A percentile compares a stretch with the other conserved stretches of the same genome.
These are phyloP conservation scores for Sceliomorpha sp. DNA, from an alignment of 2,888 invertebrate species.

Conservation along the genomic window DNA sequence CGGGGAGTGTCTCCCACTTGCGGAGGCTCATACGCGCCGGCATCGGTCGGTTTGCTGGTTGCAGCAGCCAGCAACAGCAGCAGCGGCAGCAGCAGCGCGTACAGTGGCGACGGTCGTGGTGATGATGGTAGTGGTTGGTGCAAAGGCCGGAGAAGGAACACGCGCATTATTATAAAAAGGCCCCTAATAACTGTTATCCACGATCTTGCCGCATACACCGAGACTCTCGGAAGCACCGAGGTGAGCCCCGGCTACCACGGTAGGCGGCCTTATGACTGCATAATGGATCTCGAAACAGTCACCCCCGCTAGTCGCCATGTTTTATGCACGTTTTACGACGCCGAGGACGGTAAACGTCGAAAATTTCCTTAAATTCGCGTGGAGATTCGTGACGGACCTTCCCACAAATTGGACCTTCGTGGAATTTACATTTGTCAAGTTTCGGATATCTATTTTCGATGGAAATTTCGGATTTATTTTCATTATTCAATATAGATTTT, in stretches of 20 bases:
- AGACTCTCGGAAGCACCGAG: slow-evolving; percentile 61
- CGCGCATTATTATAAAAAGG: slow-evolving; percentile 76
- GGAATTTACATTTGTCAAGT: no score
- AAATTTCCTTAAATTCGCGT: not conserved
- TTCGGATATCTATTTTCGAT: no score
- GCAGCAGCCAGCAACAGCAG: slow-evolving; percentile 53
- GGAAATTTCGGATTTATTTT: no score
- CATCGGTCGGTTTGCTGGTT: slow-evolving; percentile 49
- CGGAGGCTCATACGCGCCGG: slow-evolving; percentile 57
- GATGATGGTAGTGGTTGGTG: slow-evolving; percentile 63
- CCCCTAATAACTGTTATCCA: slow-evolving; percentile 80
- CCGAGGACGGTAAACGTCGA: not conserved
- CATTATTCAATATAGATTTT: no score
- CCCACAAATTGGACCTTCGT: no score
- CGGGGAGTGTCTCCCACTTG: slow-evolving; percentile 77
- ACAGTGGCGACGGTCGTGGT: slow-evolving; percentile 55
- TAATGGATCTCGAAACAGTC: slow-evolving; percentile 49
- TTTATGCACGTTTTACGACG: slow-evolving; percentile 21
- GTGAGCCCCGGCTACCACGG: slow-evolving; percentile 56
- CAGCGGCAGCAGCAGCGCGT: slow-evolving; percentile 49
- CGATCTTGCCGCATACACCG: slow-evolving; percentile 71
- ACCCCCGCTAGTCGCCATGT: slow-evolving; percentile 46
- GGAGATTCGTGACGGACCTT: no score
- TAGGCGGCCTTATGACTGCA: slow-evolving; percentile 53
- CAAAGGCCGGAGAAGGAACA: slow-evolving; percentile 67